A percentile compares a stretch with the other conserved stretches of the same genome.
phyloP scores from a whole-genome alignment of 1,140 invertebrate genomes.

The Rhagoletis zephyria region DNA sequence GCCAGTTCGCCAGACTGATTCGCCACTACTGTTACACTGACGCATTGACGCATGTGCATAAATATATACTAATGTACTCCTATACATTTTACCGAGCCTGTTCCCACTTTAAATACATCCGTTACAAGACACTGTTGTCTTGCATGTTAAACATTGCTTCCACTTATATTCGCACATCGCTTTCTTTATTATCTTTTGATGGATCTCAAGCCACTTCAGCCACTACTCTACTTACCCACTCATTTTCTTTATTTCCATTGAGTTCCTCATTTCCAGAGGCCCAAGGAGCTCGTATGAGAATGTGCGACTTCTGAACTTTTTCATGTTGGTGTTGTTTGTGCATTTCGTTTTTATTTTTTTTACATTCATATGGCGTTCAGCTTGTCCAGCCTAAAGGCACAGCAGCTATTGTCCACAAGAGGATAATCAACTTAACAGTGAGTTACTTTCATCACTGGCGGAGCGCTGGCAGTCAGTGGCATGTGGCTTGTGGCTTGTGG shows the following conservation, averaged over 20 bases:
- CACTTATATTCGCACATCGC: conserved; percentile 3
- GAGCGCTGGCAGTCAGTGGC: background rate
- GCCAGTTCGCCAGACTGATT: no score
- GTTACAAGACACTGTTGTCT: background rate
- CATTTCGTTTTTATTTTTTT: background rate
- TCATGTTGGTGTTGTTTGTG: background rate
- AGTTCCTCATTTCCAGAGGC: conserved; percentile 10
- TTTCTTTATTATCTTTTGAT: conserved; percentile 33
- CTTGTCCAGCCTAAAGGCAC: background rate
- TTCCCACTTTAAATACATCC: no score
- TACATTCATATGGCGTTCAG: background rate
- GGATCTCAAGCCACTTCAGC: conserved; percentile 30
- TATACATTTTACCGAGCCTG: no score
- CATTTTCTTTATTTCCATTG: background rate
- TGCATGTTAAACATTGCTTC: conserved; percentile 7
- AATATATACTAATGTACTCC: no score
- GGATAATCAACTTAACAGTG: conserved; percentile 42
- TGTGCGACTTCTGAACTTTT: background rate
- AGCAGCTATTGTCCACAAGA: conserved; percentile 13
- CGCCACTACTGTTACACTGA: no score
- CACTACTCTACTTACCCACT: conserved; percentile 3
- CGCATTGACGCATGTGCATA: no score
- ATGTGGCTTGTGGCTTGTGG: background rate
- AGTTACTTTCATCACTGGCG: background rate
- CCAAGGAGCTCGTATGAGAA: conserved; percentile 4